Evolutionary conservation across 2,888 invertebrate genomes (phyloP).

Genomic region (Onthophagus sagittarius): DNA sequence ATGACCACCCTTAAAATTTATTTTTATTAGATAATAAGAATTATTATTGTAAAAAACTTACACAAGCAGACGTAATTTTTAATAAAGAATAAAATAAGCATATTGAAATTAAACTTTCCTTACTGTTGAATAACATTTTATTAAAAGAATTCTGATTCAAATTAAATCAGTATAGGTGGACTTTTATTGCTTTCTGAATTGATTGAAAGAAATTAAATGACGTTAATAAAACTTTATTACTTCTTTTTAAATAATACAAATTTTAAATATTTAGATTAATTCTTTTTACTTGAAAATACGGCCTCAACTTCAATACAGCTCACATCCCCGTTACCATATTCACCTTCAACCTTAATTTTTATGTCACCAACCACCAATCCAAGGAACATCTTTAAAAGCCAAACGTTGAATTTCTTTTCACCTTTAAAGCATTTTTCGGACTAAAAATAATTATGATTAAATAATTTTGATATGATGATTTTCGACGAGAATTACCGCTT

Average conservation of each 20-base stretch:
- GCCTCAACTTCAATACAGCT: background rate
- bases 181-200: background rate
- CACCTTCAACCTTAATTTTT: background rate
- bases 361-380: background rate
- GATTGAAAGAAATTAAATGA: no score
- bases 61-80: background rate
- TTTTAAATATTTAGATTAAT: background rate
- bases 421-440: background rate
- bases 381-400: background rate
- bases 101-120: no score
- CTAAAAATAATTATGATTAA: background rate
- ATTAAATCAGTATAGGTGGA: background rate
- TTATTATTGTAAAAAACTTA: background rate
- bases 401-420: background rate
- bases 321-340: background rate
- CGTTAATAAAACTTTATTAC: background rate
- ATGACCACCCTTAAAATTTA: background rate
- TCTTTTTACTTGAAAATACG: background rate
- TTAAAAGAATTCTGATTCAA: background rate
- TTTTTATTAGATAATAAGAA: background rate
- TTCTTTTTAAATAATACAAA: no score
- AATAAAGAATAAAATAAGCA: background rate
- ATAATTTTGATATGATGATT: background rate
- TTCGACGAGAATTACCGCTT: constrained; percentile 3
- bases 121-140: no score